Conservation (phyloP, 2,888 invertebrate genomes). For the Acrocera orbiculus region DNA sequence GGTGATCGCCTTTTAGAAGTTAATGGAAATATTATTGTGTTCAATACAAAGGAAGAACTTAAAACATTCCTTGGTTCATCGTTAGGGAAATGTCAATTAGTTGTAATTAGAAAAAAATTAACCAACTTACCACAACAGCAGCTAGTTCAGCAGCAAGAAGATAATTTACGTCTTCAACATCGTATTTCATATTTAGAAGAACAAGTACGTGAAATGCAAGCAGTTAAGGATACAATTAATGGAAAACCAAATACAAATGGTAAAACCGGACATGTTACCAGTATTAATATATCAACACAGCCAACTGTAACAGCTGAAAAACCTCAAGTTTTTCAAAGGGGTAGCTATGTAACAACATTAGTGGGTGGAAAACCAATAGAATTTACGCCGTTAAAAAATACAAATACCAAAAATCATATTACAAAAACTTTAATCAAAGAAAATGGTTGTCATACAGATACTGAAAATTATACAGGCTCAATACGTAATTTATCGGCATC, state of each 20-base stretch:
- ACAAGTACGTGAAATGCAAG: slow-evolving; percentile 50
- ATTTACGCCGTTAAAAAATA: slow-evolving; percentile 17
- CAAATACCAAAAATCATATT: slow-evolving; percentile 15
- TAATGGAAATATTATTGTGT: slow-evolving; percentile 57
- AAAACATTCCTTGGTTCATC: slow-evolving; percentile 39
- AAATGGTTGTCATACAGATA: slow-evolving; percentile 17
- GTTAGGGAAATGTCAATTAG: slow-evolving; percentile 28
- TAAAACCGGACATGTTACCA: slow-evolving; percentile 39
- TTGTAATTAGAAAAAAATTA: slow-evolving; percentile 25
- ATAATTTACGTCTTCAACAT: slow-evolving; percentile 70
- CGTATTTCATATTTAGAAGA: slow-evolving; percentile 80
- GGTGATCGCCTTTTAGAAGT: slow-evolving; percentile 65
- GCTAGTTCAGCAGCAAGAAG: slow-evolving; percentile 38
- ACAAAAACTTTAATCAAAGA: slow-evolving; percentile 30
- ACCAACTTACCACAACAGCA: slow-evolving; percentile 27
- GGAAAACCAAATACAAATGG: slow-evolving; percentile 2
- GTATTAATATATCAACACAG: slow-evolving; percentile 46
- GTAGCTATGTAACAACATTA: slow-evolving; percentile 59
- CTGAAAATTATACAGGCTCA: slow-evolving; percentile 20
- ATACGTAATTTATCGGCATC: slow-evolving; percentile 27
- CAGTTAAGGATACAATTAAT: slow-evolving; percentile 18
- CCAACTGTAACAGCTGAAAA: slow-evolving; percentile 37
- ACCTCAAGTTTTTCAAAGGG: slow-evolving; percentile 56
- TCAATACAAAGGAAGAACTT: slow-evolving; percentile 52
- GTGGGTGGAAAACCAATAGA: slow-evolving; percentile 36